Evolutionary conservation across 2,113 vertebrate species (phyloP), one percentile per base, ranked within the genome.

Genomic region (Notarius lentiginosus): DNA sequence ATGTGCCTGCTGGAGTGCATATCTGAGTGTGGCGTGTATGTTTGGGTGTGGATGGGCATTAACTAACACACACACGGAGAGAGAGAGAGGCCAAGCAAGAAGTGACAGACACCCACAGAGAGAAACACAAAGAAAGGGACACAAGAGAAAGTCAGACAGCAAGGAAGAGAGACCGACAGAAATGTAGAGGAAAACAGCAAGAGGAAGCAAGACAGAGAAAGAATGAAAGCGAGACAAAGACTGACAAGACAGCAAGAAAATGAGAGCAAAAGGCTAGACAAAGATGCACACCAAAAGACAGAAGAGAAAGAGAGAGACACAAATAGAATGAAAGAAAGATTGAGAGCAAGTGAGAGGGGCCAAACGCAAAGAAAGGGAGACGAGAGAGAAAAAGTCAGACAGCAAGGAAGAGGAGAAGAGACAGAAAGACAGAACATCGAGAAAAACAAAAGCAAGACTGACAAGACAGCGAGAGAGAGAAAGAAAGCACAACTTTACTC

Each of bases 21-120:
- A 53, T 75, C 60, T 56, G 76, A 14, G 61, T 86, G 84, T 86
- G 51, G 47, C 12, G 1, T 55, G 75, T 8, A 55, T 27, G 17
- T 77, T 12, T 86, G 76, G 41, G 61, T 79, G 84, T 68, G 63
- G 47, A 86, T 20, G 73, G 56, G 70, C 66, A 58, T 84, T 66
- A 84, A 84, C 88, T n/a, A n/a, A 85, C 60, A 87, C 79, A 75
- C 41, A 8, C 10, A 73, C n/a, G 61, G n/a, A 14, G 61, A 63
- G 6, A 63, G 7, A 24, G 20, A 63, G 61, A 24, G 20, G 41
- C 41, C 41, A 41, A 41, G 41, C 41, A 41, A 22, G 58, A 61
- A 61, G 20, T 6, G 20, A 22, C 18, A 61, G 60, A 61, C 18
- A 22, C 18, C 5, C 18, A 22, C 5, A 61, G 20, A 61, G 61